Conservation (phyloP, 2,888 invertebrate species). For the Cabera pusaria region DNA sequence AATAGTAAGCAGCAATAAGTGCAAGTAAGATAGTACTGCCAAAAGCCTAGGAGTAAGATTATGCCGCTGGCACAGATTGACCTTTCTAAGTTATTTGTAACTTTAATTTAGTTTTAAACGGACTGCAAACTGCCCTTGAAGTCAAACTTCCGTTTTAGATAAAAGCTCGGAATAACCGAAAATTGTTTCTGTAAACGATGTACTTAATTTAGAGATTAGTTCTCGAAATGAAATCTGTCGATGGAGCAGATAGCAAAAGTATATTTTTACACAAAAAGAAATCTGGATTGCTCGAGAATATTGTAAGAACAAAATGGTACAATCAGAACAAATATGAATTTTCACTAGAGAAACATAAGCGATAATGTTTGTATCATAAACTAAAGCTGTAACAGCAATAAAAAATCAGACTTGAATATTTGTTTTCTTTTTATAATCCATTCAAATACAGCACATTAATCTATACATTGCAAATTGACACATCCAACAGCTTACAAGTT, state of each 20-base stretch:
- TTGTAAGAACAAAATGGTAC: slow-evolving; percentile 51
- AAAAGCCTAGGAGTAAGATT: slow-evolving; percentile 29
- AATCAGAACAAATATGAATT: slow-evolving; percentile 64
- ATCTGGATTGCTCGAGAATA: slow-evolving; percentile 35
- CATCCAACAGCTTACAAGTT: no score
- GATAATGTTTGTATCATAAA: slow-evolving; percentile 76
- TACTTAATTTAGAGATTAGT: slow-evolving; percentile 72
- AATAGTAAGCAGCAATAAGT: slow-evolving; percentile 2
- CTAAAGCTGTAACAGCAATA: slow-evolving; percentile 81
- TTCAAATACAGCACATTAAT: no score
- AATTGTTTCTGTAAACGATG: slow-evolving; percentile 35
- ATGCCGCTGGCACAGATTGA: slow-evolving; percentile 36
- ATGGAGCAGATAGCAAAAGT: slow-evolving; percentile 32
- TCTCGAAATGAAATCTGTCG: slow-evolving; percentile 33
- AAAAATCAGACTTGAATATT: slow-evolving; percentile 70
- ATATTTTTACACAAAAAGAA: slow-evolving; percentile 47
- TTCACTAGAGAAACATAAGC: slow-evolving; percentile 73
- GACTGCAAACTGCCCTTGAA: slow-evolving; percentile 56
- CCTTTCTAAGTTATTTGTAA: slow-evolving; percentile 53
- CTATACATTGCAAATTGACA: no score
- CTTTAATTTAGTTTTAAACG: slow-evolving; percentile 41
- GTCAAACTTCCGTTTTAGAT: slow-evolving; percentile 49
- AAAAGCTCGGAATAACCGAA: slow-evolving; percentile 36
- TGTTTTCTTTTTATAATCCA: slow-evolving; percentile 42
- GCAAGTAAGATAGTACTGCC: background rate